phyloP scores from a whole-genome alignment of 2,113 vertebrate genomes.

The Garra rufa region DNA sequence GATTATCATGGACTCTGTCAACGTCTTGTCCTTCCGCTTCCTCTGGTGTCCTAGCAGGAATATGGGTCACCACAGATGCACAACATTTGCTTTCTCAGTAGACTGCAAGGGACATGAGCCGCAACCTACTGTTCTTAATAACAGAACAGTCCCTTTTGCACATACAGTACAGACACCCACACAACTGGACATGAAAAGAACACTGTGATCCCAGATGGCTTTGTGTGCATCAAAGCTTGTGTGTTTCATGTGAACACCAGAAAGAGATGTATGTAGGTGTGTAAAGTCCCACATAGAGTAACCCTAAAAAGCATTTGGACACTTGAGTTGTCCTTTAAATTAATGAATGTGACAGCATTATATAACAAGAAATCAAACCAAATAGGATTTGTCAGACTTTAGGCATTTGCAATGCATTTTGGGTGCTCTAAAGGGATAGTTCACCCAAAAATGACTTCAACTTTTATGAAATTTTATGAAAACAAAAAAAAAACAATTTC shows the following conservation, averaged over 20 bases:
- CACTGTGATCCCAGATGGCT: not conserved
- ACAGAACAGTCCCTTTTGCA: not conserved
- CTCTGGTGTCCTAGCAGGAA: constrained; percentile 13
- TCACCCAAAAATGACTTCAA: too few relatives aligned
- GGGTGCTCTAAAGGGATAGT: too few relatives aligned
- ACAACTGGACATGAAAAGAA: constrained; percentile 25
- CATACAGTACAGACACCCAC: not conserved
- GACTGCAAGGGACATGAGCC: constrained; percentile 13
- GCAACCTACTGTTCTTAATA: constrained; percentile 1
- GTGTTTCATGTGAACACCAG: not conserved
- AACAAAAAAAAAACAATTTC: too few relatives aligned
- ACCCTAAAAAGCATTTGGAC: not conserved
- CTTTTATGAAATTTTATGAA: too few relatives aligned
- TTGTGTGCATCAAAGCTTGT: not conserved
- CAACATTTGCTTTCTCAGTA: not conserved
- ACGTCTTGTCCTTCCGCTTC: constrained; percentile 36
- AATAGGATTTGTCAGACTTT: too few relatives aligned
- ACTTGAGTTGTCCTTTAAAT: not conserved
- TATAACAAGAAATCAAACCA: too few relatives aligned
- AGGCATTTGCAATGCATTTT: not conserved
- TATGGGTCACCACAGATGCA: constrained; percentile 6
- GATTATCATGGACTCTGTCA: constrained; percentile 63
- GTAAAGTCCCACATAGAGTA: not conserved
- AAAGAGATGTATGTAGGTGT: not conserved
- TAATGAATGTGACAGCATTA: not conserved